Evolutionary conservation across 2,888 invertebrate genomes (phyloP), one percentile per base, ranked within the genome.

Genomic region (Drosophila meridionalis): DNA sequence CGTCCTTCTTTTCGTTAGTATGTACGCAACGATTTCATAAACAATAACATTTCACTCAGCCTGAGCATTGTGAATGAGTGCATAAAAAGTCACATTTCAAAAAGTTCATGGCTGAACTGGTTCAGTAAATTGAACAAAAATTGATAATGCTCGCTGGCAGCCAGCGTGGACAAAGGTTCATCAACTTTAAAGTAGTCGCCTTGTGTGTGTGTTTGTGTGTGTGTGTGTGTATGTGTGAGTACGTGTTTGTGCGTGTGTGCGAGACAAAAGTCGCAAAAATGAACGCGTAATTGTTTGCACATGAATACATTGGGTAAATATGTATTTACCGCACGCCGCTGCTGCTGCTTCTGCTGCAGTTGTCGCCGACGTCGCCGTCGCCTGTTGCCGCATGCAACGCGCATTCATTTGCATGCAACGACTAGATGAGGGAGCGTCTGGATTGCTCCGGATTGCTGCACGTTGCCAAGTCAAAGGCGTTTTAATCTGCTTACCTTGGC

Each of bases 401-500:
- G 62, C 74, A 45, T 58, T 69, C 88, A 88, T 89, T 87, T 85
- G 88, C 83, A 87, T 88, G 67, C 69, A 82, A 66, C 8, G 59
- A 70, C 82, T 68, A 69, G 45, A 60, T 62, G 69, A 67, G 55
- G 36, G 62, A 66, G 28, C 55, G 55, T 40, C 55, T 38, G 55
- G 55, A 55, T 78, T 75, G 79, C 80, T 55, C 36, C 8, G 53
- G 53, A 55, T 78, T 73, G 79, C 80, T 40, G 73, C 82, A 57
- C 82, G 63, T 65, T 60, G 78, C 65, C 89, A 84, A 84, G 83
- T 90, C 90, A 83, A 88, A 88, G 84, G 71, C 79, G 85, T 70
- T 83, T 83, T 90, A 90, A 90, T 84, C 90, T 88, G 90, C 90
- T 84, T 84, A 90, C 90, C 90, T 84, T 88, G 70, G 79, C 82